These are phyloP conservation scores for Anguilla rostrata DNA, from an alignment of 2,113 vertebrate species.

Conservation along the genomic window DNA sequence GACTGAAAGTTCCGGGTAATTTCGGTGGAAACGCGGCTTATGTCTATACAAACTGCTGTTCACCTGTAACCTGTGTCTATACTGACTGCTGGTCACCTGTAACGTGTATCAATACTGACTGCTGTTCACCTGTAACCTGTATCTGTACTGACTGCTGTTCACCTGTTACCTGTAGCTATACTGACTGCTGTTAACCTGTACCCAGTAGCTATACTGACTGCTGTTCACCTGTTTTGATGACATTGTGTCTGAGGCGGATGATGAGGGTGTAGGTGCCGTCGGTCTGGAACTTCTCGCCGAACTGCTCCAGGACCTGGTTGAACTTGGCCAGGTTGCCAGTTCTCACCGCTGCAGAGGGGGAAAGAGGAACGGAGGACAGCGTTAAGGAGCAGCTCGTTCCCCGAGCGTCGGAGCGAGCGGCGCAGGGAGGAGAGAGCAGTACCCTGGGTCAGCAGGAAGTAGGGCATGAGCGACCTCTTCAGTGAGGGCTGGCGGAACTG, in stretches of 20 bases:
- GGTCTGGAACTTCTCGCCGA: conserved; percentile 94
- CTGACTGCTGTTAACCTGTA: not conserved
- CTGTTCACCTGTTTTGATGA: conserved; percentile 91
- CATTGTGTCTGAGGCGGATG: conserved; percentile 95
- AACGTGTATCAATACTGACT: not conserved
- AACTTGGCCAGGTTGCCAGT: conserved; percentile 95
- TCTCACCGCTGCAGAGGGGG: conserved; percentile 77
- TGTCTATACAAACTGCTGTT: not conserved
- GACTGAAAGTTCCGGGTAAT: no score
- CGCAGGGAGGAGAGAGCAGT: conserved; percentile 6
- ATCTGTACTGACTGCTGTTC: not conserved
- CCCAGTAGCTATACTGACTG: not conserved
- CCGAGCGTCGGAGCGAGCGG: not conserved
- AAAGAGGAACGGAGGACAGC: not conserved
- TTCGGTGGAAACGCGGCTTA: no score
- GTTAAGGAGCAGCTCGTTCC: not conserved
- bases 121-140: not conserved
- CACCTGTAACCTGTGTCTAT: not conserved
- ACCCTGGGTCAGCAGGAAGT: conserved; percentile 98
- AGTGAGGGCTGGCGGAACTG: conserved; percentile 96
- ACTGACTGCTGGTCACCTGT: not conserved
- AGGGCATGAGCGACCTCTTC: conserved; percentile 96
- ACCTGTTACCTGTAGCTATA: not conserved
- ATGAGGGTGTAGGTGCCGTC: conserved; percentile 97
- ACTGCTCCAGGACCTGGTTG: conserved; percentile 94